Percentiles rank a stretch among this genome's conserved stretches.
Evolutionary conservation across 2,797 vertebrate species (phyloP).

Genomic region (Hipposideros larvatus): DNA sequence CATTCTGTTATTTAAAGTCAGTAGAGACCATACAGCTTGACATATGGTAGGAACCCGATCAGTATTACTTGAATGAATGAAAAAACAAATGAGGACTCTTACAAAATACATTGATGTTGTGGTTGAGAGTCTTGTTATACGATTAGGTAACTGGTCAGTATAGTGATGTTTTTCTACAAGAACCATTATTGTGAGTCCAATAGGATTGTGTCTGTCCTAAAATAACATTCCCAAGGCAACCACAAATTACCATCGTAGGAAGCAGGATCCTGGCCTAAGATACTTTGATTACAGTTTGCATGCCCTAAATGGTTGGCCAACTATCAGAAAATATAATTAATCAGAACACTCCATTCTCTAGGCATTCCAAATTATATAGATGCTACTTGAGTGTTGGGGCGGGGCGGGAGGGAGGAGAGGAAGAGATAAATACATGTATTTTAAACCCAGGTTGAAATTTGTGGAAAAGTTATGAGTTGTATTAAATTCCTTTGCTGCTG

Average conservation of each 20-base stretch:
- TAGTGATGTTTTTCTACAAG: conserved; percentile 1
- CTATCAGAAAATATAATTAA: conserved; percentile 12
- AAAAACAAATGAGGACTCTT: neutral
- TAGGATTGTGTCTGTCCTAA: neutral
- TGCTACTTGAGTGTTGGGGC: neutral
- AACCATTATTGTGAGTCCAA: neutral
- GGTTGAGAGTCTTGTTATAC: neutral
- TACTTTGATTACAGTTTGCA: neutral
- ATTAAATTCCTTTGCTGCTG: neutral
- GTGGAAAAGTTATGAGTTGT: neutral
- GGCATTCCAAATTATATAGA: neutral
- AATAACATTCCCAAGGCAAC: neutral
- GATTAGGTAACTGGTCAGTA: neutral
- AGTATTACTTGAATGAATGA: neutral
- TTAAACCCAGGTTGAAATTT: conserved; percentile 45
- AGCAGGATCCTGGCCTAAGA: neutral
- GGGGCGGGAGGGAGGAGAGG: no score
- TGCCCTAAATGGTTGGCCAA: neutral
- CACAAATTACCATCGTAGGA: neutral
- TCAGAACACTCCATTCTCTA: neutral
- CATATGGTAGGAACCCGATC: neutral
- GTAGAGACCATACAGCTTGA: neutral
- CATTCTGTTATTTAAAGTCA: conserved; percentile 44
- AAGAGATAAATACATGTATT: neutral
- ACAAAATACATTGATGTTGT: neutral